Evolutionary conservation across 1,140 invertebrate species (phyloP).

Genomic region (Watersipora subatra): DNA sequence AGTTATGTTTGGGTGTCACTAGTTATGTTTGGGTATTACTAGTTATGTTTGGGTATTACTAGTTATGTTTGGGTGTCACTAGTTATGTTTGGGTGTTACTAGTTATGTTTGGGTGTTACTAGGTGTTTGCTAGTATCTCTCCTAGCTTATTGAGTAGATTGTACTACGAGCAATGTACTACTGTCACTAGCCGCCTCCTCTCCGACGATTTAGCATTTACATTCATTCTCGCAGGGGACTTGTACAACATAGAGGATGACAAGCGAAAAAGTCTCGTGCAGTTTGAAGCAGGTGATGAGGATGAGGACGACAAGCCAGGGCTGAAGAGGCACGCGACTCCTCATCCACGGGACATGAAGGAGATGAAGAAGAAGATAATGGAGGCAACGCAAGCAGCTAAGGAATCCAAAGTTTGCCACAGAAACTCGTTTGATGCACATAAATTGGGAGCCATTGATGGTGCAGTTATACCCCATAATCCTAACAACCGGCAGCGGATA

Average conservation of each 20-base stretch:
- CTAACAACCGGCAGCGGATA: neutral
- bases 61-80: no score
- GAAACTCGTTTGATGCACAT: neutral
- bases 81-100: no score
- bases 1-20: neutral
- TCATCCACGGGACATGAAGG: constrained; percentile 2
- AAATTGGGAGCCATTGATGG: neutral
- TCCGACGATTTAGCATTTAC: no score
- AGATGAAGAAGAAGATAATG: constrained; percentile 3
- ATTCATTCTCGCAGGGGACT: no score
- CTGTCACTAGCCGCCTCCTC: no score
- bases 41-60: no score
- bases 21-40: no score
- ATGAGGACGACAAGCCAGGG: neutral
- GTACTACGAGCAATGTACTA: no score
- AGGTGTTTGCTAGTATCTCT: no score
- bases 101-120: no score
- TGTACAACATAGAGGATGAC: constrained; percentile 1
- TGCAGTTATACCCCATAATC: neutral
- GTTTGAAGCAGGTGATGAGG: constrained; percentile 1
- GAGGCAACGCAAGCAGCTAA: neutral
- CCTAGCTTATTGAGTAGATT: no score
- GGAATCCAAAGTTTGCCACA: neutral
- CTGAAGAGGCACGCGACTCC: neutral
- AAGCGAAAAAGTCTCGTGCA: neutral